Evolutionary conservation across 2,797 vertebrate genomes (phyloP).

Genomic region (Mormyrops attenuatus): DNA sequence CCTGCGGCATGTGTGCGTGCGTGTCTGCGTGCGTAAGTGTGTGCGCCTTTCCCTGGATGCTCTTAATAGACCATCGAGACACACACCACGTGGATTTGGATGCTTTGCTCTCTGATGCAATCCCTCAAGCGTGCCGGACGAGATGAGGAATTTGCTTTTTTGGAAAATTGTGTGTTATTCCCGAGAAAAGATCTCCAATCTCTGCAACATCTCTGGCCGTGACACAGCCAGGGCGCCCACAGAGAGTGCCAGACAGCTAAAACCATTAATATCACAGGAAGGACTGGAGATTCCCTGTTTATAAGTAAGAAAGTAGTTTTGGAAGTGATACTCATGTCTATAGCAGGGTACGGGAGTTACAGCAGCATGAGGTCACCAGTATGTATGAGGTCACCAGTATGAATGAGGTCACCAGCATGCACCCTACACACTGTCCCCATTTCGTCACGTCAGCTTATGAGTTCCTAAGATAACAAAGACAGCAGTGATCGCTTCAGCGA

Average conservation of each 20-base stretch:
- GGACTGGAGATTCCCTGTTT: not conserved
- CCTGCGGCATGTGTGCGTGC: not conserved
- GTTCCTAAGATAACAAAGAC: not conserved
- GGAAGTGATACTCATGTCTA: not conserved
- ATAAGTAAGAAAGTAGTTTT: not conserved
- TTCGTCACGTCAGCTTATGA: not conserved
- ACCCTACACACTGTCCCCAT: not conserved
- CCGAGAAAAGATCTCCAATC: slow-evolving; percentile 36
- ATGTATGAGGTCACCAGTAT: not conserved
- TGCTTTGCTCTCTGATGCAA: not conserved
- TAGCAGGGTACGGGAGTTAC: not conserved
- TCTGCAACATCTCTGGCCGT: slow-evolving; percentile 40
- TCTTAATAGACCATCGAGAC: slow-evolving; percentile 6
- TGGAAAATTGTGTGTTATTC: slow-evolving; percentile 37
- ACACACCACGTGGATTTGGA: slow-evolving; percentile 18
- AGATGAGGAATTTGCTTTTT: slow-evolving; percentile 38
- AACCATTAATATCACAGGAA: not conserved
- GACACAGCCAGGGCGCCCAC: not conserved
- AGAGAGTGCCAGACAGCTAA: not conserved
- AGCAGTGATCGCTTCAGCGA: not conserved
- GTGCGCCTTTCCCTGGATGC: not conserved
- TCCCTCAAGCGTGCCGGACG: slow-evolving; percentile 32
- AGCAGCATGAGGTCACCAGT: not conserved
- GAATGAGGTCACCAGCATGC: not conserved
- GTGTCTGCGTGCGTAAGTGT: not conserved